phyloP scores from a whole-genome alignment of 2,113 vertebrate genomes.

The Maccullochella peelii region DNA sequence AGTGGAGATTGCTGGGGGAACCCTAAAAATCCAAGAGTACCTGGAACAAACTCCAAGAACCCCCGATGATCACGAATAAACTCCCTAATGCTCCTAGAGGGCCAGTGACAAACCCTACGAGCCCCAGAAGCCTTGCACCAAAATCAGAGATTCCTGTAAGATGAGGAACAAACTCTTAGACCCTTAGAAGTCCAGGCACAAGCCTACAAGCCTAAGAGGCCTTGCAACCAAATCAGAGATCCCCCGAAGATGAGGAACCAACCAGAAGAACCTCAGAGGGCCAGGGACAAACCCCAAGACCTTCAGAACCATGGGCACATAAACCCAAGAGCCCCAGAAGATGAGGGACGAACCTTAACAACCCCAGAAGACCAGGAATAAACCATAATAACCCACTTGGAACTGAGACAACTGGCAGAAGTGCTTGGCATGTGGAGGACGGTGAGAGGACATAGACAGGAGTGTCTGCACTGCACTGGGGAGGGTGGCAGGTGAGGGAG shows the following conservation, averaged over 20 bases:
- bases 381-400: conserved; percentile 54
- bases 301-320: not conserved
- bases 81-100: not conserved
- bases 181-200: not conserved
- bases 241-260: not conserved
- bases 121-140: not conserved
- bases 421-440: conserved; percentile 62
- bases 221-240: not conserved
- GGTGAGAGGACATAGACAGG: conserved; percentile 65
- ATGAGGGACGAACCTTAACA: not conserved
- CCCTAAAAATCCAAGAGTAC: not conserved
- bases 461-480: conserved; percentile 65
- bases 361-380: not conserved
- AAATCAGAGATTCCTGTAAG: not conserved
- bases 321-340: conserved; percentile 9
- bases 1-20: not conserved
- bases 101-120: not conserved
- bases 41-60: not conserved
- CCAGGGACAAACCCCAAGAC: not conserved
- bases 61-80: not conserved
- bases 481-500: conserved; percentile 27
- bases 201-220: not conserved
- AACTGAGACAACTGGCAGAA: conserved; percentile 83
- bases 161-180: not conserved
- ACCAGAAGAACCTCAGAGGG: not conserved